A percentile compares a stretch with the other conserved stretches of the same genome.
Evolutionary conservation across 2,888 invertebrate species (phyloP).

Genomic region (Monoplex corrugatus): DNA sequence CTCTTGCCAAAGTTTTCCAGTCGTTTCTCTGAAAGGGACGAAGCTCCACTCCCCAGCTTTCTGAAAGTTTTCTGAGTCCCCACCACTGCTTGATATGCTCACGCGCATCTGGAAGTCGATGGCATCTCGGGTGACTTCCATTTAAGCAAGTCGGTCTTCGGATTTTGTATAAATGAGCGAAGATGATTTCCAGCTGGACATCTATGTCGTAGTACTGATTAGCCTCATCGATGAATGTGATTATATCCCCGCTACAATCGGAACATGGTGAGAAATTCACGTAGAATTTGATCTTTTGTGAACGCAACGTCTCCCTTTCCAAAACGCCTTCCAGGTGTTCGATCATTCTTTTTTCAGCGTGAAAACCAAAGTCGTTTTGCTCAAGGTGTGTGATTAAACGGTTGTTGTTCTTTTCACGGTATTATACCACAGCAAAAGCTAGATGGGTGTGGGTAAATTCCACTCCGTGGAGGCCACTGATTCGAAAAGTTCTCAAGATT

Average conservation of each 20-base stretch:
- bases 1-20: neutral
- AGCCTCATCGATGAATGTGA: neutral
- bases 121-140: neutral
- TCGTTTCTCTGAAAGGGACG: neutral
- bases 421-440: neutral
- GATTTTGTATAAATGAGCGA: conserved; percentile 29
- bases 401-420: neutral
- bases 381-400: neutral
- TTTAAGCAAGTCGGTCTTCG: conserved; percentile 26
- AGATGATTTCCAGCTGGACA: conserved; percentile 23
- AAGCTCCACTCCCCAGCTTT: neutral
- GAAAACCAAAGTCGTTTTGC: neutral
- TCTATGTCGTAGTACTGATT: neutral
- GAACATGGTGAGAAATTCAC: conserved; percentile 36
- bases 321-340: neutral
- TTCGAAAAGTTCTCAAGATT: neutral
- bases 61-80: neutral
- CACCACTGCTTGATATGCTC: neutral
- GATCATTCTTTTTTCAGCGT: conserved; percentile 37
- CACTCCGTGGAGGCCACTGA: conserved; percentile 32
- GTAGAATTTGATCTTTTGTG: conserved; percentile 26
- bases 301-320: neutral
- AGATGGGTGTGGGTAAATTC: neutral
- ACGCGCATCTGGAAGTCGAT: neutral
- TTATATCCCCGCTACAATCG: neutral